phyloP scores from a whole-genome alignment of 2,797 vertebrate species.

The Synaphobranchus kaupii region DNA sequence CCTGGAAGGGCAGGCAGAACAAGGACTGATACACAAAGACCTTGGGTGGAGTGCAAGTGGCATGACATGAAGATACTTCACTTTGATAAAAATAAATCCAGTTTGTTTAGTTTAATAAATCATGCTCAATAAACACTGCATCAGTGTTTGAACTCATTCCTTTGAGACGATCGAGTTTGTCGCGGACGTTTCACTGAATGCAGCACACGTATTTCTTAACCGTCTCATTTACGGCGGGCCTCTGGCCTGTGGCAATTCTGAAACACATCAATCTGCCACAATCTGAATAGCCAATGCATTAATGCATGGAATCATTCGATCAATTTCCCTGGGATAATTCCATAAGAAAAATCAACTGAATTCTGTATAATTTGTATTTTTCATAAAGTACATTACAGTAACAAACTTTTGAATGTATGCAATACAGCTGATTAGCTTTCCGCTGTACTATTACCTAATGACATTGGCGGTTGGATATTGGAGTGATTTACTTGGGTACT shows the following conservation, averaged over 20 bases:
- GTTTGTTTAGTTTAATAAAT: neutral
- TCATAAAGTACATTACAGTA: neutral
- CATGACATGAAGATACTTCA: neutral
- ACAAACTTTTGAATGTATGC: neutral
- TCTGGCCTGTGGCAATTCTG: neutral
- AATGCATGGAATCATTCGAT: neutral
- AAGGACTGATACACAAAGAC: neutral
- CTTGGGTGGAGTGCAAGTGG: neutral
- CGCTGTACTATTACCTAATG: neutral
- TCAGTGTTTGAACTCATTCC: neutral
- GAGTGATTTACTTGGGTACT: neutral
- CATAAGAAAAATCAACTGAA: neutral
- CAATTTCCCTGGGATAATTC: neutral
- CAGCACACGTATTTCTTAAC: neutral
- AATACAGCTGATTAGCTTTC: neutral
- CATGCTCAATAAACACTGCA: neutral
- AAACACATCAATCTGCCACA: neutral
- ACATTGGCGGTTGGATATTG: neutral
- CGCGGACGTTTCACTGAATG: neutral
- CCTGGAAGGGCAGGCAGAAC: neutral
- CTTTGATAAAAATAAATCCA: neutral
- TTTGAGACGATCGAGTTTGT: neutral
- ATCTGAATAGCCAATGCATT: neutral
- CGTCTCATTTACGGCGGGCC: neutral
- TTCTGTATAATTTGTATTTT: neutral